These are phyloP conservation scores for Lysiphlebus fabarum DNA, from an alignment of 1,140 invertebrate species.

Conservation along the genomic window DNA sequence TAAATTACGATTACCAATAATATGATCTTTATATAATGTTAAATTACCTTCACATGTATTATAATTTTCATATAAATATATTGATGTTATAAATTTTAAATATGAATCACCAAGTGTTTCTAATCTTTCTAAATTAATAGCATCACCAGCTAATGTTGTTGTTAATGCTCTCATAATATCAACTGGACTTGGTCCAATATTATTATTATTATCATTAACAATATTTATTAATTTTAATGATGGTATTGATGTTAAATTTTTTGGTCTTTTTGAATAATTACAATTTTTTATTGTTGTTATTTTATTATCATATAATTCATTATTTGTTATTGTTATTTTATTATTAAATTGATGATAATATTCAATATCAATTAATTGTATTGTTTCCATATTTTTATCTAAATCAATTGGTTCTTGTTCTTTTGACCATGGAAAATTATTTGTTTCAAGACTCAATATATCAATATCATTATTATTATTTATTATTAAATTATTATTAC, in stretches of 20 bases:
- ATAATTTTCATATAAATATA: slow-evolving; percentile 72
- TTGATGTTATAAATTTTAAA: slow-evolving; percentile 74
- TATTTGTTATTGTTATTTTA: not conserved
- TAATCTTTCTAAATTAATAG: slow-evolving; percentile 76
- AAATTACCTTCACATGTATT: slow-evolving; percentile 72
- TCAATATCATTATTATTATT: not conserved
- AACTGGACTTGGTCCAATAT: slow-evolving; percentile 30
- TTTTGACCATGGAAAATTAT: slow-evolving; percentile 54
- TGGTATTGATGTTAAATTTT: slow-evolving; percentile 16
- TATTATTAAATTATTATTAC: not conserved
- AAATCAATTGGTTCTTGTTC: slow-evolving; percentile 66
- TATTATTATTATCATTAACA: not conserved
- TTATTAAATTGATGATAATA: slow-evolving; percentile 63
- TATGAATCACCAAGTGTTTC: slow-evolving; percentile 89
- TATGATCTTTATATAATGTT: slow-evolving; percentile 69
- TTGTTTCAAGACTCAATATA: slow-evolving; percentile 29
- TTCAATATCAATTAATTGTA: slow-evolving; percentile 65
- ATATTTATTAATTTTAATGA: slow-evolving; percentile 28
- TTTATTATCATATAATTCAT: not conserved
- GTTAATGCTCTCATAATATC: slow-evolving; percentile 63
- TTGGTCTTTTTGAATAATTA: slow-evolving; percentile 19
- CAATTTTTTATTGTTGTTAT: slow-evolving; percentile 5
- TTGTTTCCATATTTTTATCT: slow-evolving; percentile 57
- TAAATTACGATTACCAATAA: slow-evolving; percentile 81
- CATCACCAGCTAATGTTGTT: slow-evolving; percentile 68